These are phyloP conservation scores for Capitulum mitella DNA, from an alignment of 2,888 invertebrate genomes.

Conservation along the genomic window DNA sequence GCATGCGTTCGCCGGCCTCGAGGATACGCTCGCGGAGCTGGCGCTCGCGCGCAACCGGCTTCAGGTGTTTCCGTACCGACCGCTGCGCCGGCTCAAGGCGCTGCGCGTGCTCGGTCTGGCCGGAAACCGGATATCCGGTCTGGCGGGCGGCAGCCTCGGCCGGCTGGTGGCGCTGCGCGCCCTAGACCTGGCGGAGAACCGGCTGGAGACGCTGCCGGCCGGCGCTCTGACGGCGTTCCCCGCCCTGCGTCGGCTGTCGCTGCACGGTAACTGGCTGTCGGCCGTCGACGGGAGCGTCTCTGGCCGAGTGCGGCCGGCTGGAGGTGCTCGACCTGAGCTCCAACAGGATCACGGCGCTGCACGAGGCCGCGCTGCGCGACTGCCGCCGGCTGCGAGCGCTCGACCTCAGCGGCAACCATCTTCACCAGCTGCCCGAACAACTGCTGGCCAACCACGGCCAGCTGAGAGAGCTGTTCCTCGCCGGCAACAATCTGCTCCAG, in stretches of 20 bases:
- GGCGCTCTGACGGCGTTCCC: constrained; percentile 74
- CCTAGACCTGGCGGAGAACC: constrained; percentile 78
- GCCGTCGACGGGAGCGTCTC: constrained; percentile 67
- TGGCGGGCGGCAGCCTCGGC: constrained; percentile 59
- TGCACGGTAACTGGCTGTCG: constrained; percentile 77
- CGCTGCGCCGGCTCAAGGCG: constrained; percentile 60
- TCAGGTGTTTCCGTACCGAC: constrained; percentile 70
- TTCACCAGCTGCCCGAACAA: constrained; percentile 67
- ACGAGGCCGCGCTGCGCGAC: constrained; percentile 58
- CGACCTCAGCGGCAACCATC: constrained; percentile 81
- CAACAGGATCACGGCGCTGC: constrained; percentile 47
- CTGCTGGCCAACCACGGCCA: constrained; percentile 72
- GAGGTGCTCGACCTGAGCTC: constrained; percentile 79
- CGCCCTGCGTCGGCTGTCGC: constrained; percentile 61
- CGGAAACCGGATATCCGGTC: constrained; percentile 63
- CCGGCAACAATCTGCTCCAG: constrained; percentile 64
- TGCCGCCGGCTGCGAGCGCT: constrained; percentile 71
- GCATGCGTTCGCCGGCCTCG: constrained; percentile 72
- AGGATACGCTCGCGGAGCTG: constrained; percentile 68
- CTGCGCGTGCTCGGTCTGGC: constrained; percentile 64
- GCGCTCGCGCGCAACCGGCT: constrained; percentile 82
- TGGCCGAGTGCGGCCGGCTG: constrained; percentile 62
- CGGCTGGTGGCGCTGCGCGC: constrained; percentile 63
- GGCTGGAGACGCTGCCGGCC: constrained; percentile 64
- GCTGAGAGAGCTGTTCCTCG: constrained; percentile 71